These are phyloP conservation scores for Coccyzus lansbergi DNA, from an alignment of 2,797 vertebrate species.

Conservation along the genomic window DNA sequence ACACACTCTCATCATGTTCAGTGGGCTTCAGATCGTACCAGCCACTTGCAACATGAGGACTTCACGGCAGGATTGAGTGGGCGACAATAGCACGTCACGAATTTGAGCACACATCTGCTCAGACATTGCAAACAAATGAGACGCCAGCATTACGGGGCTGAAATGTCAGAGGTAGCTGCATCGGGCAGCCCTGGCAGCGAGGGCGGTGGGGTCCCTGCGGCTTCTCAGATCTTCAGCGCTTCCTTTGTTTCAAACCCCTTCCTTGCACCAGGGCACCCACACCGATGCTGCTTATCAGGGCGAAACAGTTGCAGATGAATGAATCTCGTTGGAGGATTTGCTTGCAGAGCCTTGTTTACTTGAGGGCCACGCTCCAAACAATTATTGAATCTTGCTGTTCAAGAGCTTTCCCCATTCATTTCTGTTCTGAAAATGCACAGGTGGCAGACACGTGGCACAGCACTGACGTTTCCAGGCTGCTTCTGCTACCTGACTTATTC, in stretches of 20 bases:
- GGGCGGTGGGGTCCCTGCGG: neutral
- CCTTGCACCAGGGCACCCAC: rapidly evolving
- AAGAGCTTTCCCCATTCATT: neutral
- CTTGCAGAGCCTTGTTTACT: neutral
- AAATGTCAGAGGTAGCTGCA: neutral
- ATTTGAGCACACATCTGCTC: neutral
- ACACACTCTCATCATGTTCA: neutral
- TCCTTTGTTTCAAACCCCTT: neutral
- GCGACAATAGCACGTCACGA: neutral
- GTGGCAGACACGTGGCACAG: neutral
- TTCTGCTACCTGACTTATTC: neutral
- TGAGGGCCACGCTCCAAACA: neutral
- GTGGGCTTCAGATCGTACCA: neutral
- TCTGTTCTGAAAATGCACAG: slow-evolving; percentile 4
- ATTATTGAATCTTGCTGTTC: neutral
- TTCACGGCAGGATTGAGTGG: neutral
- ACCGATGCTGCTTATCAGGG: neutral
- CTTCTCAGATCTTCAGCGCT: neutral
- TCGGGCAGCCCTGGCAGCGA: neutral
- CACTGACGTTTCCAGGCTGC: neutral
- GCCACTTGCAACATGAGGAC: neutral
- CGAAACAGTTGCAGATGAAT: slow-evolving; percentile 1
- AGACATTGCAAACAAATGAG: neutral
- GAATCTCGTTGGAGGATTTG: neutral
- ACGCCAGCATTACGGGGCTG: rapidly evolving